phyloP scores from a whole-genome alignment of 2,113 vertebrate species.

The Sminthopsis crassicaudata region DNA sequence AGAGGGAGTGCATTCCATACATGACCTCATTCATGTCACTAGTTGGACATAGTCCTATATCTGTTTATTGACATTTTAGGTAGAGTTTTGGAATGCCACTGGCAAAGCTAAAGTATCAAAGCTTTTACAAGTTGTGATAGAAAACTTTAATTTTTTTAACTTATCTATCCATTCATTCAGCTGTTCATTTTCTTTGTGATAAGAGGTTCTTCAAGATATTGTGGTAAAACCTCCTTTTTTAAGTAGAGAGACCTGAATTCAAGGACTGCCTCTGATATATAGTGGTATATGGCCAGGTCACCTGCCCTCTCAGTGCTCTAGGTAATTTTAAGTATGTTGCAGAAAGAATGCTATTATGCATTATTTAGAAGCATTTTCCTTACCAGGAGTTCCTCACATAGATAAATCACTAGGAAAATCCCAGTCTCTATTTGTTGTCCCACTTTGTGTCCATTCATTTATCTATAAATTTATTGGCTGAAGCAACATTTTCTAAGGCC shows the following conservation, averaged over 20 bases:
- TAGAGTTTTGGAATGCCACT: background rate
- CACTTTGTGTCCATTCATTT: background rate
- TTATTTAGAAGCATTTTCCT: background rate
- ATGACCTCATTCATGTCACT: background rate
- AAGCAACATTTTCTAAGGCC: background rate
- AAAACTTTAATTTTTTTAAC: background rate
- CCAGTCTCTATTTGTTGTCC: background rate
- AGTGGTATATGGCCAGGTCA: background rate
- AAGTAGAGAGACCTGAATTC: background rate
- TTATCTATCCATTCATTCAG: background rate
- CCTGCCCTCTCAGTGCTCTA: background rate
- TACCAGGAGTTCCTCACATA: background rate
- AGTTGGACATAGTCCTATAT: background rate
- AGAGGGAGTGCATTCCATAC: background rate
- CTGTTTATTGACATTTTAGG: background rate
- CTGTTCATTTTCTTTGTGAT: background rate
- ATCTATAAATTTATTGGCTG: background rate
- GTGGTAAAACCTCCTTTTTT: background rate
- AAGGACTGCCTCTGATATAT: background rate
- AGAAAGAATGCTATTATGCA: background rate
- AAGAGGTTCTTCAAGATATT: background rate
- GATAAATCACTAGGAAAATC: background rate
- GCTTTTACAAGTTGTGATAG: background rate
- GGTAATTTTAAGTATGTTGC: background rate
- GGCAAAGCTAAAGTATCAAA: background rate